Conservation (phyloP, 2,113 vertebrate species). For the Lamprotornis superbus region DNA sequence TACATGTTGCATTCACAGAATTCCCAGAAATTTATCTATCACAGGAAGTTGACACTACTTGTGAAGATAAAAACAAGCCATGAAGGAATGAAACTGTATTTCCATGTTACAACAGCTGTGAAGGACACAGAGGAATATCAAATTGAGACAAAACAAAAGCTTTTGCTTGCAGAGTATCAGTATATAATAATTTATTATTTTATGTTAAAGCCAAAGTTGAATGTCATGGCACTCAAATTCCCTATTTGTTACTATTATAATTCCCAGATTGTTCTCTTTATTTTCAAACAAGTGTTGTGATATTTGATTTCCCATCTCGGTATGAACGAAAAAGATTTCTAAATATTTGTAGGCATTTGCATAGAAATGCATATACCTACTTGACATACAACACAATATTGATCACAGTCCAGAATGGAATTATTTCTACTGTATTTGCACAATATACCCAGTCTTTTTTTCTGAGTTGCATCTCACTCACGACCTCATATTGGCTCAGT, state of each 20-base stretch:
- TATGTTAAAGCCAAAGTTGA: background rate
- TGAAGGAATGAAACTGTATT: background rate
- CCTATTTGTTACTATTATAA: background rate
- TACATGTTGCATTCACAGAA: background rate
- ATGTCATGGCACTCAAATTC: background rate
- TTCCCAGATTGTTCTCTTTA: background rate
- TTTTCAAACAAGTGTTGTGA: background rate
- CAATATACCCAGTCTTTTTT: background rate
- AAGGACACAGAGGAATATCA: background rate
- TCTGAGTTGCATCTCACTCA: background rate
- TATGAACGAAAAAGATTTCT: background rate
- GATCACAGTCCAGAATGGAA: background rate
- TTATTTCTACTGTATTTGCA: background rate
- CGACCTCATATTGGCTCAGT: background rate
- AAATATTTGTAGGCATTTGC: background rate
- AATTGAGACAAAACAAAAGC: background rate
- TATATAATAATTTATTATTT: background rate
- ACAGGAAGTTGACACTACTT: background rate
- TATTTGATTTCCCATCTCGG: background rate
- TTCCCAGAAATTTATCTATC: background rate
- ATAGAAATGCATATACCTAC: background rate
- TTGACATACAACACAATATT: background rate
- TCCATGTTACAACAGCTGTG: background rate
- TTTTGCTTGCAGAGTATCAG: background rate
- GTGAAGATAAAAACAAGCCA: background rate